Evolutionary conservation across 1,140 invertebrate species (phyloP), one percentile per base, ranked within the genome.

Genomic region (Drosophila insularis): DNA sequence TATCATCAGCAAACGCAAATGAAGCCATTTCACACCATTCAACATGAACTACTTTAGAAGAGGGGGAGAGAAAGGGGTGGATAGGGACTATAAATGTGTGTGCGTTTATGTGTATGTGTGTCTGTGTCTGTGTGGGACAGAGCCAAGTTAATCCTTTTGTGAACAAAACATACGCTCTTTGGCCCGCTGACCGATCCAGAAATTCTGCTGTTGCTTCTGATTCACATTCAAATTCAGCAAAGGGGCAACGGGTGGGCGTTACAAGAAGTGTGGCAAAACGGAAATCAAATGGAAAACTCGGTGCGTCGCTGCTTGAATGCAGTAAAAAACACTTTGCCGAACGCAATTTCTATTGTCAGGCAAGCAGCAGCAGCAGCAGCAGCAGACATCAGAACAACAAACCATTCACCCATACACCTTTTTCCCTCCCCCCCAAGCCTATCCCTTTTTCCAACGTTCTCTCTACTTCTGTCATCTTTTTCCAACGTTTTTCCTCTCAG

Each of bases 281-380:
- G 82, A 86, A 86, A 87, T 86, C 82, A 86, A 86, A 86, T 86
- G 72, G 81, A 82, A 87, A 86, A 78, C 75, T 78, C 75, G 17
- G 74, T 78, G 75, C 75, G 63, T 66, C 63, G 59, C 39, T 40
- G 58, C 40, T 40, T 37, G 61, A 68, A 73, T 50, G 43, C 43
- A 50, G 43, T 66, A 53, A 66, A 65, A 71, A 75, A 70, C 73
- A 82, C 71, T 86, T 87, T 81, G 69, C 63, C 75, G 79, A 87
- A 86, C 81, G 81, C 79, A 86, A 50, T 87, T 86, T 81, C 81
- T 79, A 87, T 86, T 86, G 81, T 86, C 82, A 50, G 81, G 63
- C 82, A 50, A 79, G 63, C 71, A 69, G 75, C 64, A 87, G 61
- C 71, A 69, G 75, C 58, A 75, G 17, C 19, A 21, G n/a, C 60